phyloP scores from a whole-genome alignment of 2,888 invertebrate species.

The Ernsta delagoae region DNA sequence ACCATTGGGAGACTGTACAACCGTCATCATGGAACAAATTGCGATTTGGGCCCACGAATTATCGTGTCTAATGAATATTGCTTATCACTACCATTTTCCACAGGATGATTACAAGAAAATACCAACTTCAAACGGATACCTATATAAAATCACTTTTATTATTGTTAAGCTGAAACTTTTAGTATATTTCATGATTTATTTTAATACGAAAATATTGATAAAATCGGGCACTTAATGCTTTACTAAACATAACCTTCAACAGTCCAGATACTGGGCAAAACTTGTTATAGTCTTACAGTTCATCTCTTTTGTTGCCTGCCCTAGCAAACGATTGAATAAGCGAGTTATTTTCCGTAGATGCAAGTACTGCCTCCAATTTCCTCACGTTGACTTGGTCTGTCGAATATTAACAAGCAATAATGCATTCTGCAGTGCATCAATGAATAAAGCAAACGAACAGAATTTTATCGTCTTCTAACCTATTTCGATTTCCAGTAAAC shows the following conservation, averaged over 20 bases:
- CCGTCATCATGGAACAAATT: constrained; percentile 11
- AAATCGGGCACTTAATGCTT: too few relatives aligned
- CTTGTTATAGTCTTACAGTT: too few relatives aligned
- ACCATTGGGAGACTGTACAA: constrained; percentile 5
- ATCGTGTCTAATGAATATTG: constrained; percentile 7
- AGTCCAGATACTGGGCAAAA: too few relatives aligned
- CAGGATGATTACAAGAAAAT: too few relatives aligned
- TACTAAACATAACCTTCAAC: too few relatives aligned
- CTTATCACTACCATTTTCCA: not conserved
- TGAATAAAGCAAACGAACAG: constrained; percentile 28
- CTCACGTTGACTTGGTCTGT: constrained; percentile 30
- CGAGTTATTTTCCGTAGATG: constrained; percentile 30
- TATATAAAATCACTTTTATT: too few relatives aligned
- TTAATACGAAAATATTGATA: too few relatives aligned
- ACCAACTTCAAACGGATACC: too few relatives aligned
- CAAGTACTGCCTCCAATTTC: constrained; percentile 30
- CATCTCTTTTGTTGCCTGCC: too few relatives aligned
- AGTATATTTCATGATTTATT: too few relatives aligned
- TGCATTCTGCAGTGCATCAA: constrained; percentile 32
- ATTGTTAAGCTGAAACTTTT: too few relatives aligned
- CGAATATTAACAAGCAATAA: constrained; percentile 34
- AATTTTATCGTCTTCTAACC: constrained; percentile 25
- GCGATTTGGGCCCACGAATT: not conserved
- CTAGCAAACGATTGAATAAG: too few relatives aligned
- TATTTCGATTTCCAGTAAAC: constrained; percentile 4